Conservation (phyloP, 2,797 vertebrate genomes). For the Galaxias olidus region DNA sequence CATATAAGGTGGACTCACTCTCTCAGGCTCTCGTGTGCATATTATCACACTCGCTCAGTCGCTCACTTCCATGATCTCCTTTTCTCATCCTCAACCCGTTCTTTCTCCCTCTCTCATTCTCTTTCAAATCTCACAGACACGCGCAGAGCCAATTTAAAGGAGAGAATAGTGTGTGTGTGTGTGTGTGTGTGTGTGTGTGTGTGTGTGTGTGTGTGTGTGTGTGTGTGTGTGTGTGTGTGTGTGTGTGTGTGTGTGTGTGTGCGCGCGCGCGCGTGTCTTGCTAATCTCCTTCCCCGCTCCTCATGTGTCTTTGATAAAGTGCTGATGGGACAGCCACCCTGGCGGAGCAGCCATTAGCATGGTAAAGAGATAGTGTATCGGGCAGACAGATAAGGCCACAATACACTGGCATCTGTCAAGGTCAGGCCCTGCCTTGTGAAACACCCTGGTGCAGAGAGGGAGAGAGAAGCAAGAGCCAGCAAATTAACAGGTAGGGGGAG, state of each 20-base stretch:
- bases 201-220: conserved; percentile 43
- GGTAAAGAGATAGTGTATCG: conserved; percentile 78
- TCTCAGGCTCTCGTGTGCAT: conserved; percentile 34
- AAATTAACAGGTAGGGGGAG: neutral
- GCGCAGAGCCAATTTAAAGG: too few species aligned
- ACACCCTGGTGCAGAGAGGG: conserved; percentile 55
- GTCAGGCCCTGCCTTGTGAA: conserved; percentile 78
- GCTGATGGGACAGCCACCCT: conserved; percentile 67
- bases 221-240: conserved; percentile 43
- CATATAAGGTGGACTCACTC: neutral
- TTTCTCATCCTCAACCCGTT: too few species aligned
- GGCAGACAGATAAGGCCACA: conserved; percentile 74
- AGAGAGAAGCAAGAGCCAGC: conserved; percentile 1
- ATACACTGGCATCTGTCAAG: conserved; percentile 77
- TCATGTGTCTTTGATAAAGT: conserved; percentile 75
- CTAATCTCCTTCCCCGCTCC: conserved; percentile 70
- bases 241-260: too few species aligned
- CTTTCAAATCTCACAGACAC: neutral
- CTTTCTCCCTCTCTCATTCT: conserved; percentile 32
- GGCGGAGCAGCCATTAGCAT: conserved; percentile 70
- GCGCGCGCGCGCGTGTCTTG: conserved; percentile 27
- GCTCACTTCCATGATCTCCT: conserved; percentile 12
- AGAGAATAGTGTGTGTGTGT: conserved; percentile 40
- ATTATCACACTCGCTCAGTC: conserved; percentile 45
- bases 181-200: conserved; percentile 47